Conservation (phyloP, 2,888 invertebrate genomes). For the Drepanosiphum platanoidis region DNA sequence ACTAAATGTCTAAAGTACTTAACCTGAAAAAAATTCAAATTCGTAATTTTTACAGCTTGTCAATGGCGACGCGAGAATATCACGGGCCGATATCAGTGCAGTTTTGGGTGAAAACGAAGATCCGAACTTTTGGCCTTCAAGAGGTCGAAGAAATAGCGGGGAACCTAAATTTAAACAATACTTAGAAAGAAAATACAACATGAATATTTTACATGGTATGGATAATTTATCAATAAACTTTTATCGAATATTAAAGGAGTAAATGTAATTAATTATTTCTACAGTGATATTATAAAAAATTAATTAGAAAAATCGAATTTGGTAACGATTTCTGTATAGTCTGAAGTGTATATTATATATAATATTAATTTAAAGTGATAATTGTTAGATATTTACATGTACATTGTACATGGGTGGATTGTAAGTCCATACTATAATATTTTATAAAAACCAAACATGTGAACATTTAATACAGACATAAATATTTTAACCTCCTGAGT, state of each 20-base stretch:
- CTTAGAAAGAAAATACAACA: conserved; percentile 37
- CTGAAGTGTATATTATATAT: no score
- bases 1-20: conserved; percentile 1
- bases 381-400: no score
- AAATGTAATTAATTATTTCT: no score
- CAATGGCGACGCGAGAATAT: conserved; percentile 36
- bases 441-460: no score
- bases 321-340: no score
- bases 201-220: conserved; percentile 39
- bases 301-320: no score
- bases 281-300: no score
- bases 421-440: no score
- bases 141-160: conserved; percentile 42
- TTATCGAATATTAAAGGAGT: background rate
- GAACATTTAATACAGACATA: no score
- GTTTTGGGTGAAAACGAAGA: conserved; percentile 47
- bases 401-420: no score
- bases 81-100: conserved; percentile 49
- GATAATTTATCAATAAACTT: background rate
- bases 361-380: no score
- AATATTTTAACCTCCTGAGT: no score
- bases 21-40: background rate
- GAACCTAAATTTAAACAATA: conserved; percentile 44
- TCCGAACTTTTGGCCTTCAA: conserved; percentile 59
- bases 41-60: conserved; percentile 51